These are phyloP conservation scores for Eilema griseolum DNA, from an alignment of 2,888 invertebrate genomes.

Conservation along the genomic window DNA sequence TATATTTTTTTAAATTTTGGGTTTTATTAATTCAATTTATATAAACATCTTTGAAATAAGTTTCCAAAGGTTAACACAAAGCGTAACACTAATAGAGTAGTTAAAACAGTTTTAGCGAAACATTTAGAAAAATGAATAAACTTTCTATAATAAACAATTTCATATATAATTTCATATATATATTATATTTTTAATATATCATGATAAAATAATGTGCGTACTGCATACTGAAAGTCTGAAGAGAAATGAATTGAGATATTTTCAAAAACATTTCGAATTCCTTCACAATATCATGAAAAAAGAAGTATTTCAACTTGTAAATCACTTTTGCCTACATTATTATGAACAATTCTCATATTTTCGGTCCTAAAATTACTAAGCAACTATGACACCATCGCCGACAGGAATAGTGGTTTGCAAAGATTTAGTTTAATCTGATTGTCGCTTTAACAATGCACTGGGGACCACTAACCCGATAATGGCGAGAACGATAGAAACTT, in stretches of 20 bases:
- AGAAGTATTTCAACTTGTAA: neutral
- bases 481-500: conserved; percentile 44
- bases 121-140: neutral
- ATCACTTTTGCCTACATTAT: conserved; percentile 10
- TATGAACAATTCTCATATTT: conserved; percentile 19
- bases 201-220: no score
- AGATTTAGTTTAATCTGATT: conserved; percentile 77
- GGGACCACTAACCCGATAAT: conserved; percentile 56
- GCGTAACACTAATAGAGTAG: neutral
- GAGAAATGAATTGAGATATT: no score
- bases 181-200: no score
- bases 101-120: neutral
- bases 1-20: neutral
- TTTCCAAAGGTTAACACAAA: neutral
- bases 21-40: neutral
- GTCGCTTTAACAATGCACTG: conserved; percentile 68
- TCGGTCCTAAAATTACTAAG: conserved; percentile 34
- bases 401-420: conserved; percentile 67
- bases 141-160: no score
- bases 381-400: conserved; percentile 52
- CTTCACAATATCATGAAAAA: neutral
- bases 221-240: no score
- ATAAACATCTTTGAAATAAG: neutral
- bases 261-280: neutral
- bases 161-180: no score